These are phyloP conservation scores for Cataglyphis cursor DNA, from an alignment of 2,888 invertebrate genomes.

Conservation along the genomic window DNA sequence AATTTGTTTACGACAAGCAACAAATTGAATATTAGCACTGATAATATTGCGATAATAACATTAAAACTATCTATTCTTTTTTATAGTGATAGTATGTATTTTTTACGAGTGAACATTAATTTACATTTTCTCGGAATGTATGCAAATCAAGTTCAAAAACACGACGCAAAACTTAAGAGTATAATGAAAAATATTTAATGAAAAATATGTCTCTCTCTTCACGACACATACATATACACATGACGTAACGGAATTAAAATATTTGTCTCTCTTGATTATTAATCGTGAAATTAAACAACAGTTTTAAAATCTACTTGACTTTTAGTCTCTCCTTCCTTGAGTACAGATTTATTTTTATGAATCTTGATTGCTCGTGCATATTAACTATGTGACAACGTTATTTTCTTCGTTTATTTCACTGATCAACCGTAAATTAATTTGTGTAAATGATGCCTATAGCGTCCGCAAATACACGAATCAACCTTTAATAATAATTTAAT, in stretches of 20 bases:
- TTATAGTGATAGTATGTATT: not conserved
- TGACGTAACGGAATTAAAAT: not conserved
- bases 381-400: not conserved
- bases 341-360: constrained; percentile 14
- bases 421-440: constrained; percentile 23
- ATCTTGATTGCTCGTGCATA: not conserved
- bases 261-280: not conserved
- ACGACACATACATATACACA: not conserved
- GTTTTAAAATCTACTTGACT: not conserved
- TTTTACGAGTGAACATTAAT: constrained; percentile 8
- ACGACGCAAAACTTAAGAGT: constrained; percentile 9
- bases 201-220: not conserved
- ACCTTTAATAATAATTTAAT: constrained; percentile 73
- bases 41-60: constrained; percentile 8
- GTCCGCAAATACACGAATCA: constrained; percentile 36
- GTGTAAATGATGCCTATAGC: constrained; percentile 18
- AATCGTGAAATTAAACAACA: constrained; percentile 5
- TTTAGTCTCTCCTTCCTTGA: not conserved
- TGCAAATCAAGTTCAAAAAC: not conserved
- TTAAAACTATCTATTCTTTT: not conserved
- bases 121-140: constrained; percentile 17
- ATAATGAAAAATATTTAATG: not conserved
- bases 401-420: constrained; percentile 1
- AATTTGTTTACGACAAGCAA: not conserved
- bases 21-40: constrained; percentile 23